Evolutionary conservation across 1,140 invertebrate genomes (phyloP).

Genomic region (Gerris buenoi): DNA sequence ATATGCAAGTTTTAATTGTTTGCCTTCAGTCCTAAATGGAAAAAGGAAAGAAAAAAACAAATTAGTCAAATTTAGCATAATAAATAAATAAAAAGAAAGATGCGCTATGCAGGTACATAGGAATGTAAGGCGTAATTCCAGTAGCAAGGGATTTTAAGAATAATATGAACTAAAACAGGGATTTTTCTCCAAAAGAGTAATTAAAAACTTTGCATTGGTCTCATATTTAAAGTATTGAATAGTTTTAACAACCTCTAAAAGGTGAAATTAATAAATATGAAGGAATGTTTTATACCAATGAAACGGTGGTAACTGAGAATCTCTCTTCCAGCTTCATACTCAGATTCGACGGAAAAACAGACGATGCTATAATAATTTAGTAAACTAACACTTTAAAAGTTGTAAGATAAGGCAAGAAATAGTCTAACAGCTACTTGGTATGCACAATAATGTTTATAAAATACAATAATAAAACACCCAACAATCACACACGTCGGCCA

Average conservation of each 20-base stretch:
- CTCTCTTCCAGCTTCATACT: background rate
- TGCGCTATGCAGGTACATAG: background rate
- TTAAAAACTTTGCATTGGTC: too few relatives aligned
- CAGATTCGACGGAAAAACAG: background rate
- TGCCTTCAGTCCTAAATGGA: too few relatives aligned
- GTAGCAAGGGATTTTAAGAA: background rate
- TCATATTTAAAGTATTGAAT: too few relatives aligned
- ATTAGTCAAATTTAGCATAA: background rate
- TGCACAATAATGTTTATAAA: too few relatives aligned
- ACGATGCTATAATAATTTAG: too few relatives aligned
- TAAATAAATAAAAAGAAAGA: background rate
- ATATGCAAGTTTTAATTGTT: too few relatives aligned
- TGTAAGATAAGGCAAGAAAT: too few relatives aligned
- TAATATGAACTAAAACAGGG: background rate
- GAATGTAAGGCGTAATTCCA: conserved; percentile 7
- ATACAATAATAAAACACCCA: conserved; percentile 8
- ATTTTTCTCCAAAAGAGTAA: too few relatives aligned
- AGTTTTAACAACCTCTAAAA: too few relatives aligned
- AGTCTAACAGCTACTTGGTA: too few relatives aligned
- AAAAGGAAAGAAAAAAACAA: too few relatives aligned
- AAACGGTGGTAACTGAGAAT: background rate
- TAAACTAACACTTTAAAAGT: too few relatives aligned
- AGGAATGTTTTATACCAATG: background rate
- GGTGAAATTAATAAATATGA: background rate
- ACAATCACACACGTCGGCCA: conserved; percentile 19